Conservation (phyloP, 2,797 vertebrate species). For the Emydoidea blandingii region DNA sequence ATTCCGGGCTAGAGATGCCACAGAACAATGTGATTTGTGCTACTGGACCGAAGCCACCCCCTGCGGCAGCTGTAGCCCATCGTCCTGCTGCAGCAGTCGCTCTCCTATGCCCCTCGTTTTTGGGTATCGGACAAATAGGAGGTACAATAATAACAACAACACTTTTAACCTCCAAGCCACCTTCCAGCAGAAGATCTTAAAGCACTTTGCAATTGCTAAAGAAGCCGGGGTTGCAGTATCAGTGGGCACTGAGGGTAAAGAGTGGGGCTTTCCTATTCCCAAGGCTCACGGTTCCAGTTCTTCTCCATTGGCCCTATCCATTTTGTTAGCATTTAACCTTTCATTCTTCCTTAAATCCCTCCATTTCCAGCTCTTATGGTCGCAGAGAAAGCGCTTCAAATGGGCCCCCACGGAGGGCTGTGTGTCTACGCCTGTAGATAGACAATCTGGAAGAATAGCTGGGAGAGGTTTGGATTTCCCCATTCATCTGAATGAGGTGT, state of each 20-base stretch:
- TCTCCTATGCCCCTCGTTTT: not conserved
- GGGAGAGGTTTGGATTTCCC: not conserved
- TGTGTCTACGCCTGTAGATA: not conserved
- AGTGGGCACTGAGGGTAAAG: not conserved
- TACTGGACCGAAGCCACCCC: not conserved
- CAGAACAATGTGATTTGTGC: not conserved
- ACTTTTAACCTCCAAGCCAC: not conserved
- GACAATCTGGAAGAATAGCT: not conserved
- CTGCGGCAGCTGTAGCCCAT: not conserved
- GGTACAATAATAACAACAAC: not conserved
- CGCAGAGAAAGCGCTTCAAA: not conserved
- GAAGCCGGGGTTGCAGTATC: not conserved
- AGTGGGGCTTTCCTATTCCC: not conserved
- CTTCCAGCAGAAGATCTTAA: not conserved
- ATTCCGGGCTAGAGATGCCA: not conserved
- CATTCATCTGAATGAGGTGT: not conserved
- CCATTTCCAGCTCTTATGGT: not conserved
- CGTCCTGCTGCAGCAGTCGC: not conserved
- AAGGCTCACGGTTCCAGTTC: not conserved
- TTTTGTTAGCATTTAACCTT: not conserved
- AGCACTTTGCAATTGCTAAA: not conserved
- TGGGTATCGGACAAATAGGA: not conserved
- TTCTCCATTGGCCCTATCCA: not conserved
- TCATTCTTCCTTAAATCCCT: not conserved
- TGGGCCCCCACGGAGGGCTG: not conserved